Percentiles rank a stretch among this genome's conserved stretches.
Conservation (phyloP, 2,797 vertebrate species). For the Melanotaenia nigrans region DNA sequence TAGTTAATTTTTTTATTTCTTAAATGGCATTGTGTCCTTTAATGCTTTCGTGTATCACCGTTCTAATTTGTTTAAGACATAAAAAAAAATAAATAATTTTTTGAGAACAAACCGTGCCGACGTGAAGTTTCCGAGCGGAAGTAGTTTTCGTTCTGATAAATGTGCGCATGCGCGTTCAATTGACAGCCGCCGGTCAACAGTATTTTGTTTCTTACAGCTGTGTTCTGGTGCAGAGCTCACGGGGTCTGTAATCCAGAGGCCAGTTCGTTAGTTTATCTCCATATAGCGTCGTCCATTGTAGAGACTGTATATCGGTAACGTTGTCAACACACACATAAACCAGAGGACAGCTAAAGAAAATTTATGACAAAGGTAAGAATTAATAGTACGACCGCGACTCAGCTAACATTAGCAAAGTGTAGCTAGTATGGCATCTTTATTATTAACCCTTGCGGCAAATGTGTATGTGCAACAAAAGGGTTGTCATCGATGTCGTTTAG, state of each 20-base stretch:
- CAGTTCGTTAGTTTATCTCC: background rate
- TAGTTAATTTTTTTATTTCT: background rate
- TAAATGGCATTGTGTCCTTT: background rate
- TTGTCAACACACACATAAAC: background rate
- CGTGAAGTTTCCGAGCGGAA: constrained; percentile 44
- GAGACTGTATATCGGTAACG: background rate
- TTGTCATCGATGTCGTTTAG: background rate
- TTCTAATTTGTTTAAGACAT: background rate
- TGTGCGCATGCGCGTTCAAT: constrained; percentile 35
- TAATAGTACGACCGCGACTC: background rate
- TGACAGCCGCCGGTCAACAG: constrained; percentile 24
- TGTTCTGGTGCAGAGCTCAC: background rate
- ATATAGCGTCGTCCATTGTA: background rate
- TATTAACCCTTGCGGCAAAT: background rate
- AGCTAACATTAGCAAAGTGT: constrained; percentile 42
- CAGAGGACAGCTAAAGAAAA: background rate
- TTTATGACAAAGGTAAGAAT: constrained; percentile 60
- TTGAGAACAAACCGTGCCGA: background rate
- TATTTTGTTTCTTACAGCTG: constrained; percentile 21
- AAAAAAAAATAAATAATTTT: too few species aligned
- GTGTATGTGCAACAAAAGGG: background rate
- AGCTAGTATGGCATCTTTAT: constrained; percentile 5
- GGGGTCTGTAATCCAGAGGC: background rate
- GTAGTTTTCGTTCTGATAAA: background rate
- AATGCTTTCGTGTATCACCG: background rate